Percentiles rank a stretch among this genome's conserved stretches.
phyloP scores from a whole-genome alignment of 1,140 invertebrate genomes.

The Panulirus ornatus region DNA sequence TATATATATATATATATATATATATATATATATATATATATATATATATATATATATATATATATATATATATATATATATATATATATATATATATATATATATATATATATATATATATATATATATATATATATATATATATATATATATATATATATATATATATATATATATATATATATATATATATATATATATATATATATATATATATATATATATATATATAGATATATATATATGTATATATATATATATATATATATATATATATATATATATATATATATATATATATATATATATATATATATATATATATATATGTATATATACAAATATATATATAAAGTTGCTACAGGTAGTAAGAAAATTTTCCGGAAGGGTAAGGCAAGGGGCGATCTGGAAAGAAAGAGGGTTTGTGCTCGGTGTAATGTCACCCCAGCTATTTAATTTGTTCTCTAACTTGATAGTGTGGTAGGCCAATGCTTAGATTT shows the following conservation, averaged over 20 bases:
- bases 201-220: constrained; percentile 20
- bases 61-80: constrained; percentile 32
- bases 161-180: not conserved
- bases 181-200: constrained; percentile 10
- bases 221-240: constrained; percentile 19
- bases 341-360: not conserved
- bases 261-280: too few species aligned
- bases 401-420: too few species aligned
- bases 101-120: not conserved
- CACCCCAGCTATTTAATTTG: too few species aligned
- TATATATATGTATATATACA: constrained; percentile 27
- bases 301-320: constrained; percentile 22
- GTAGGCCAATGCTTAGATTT: too few species aligned
- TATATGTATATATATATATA: not conserved
- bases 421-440: too few species aligned
- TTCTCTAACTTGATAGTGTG: too few species aligned
- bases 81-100: constrained; percentile 11
- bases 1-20: constrained; percentile 12
- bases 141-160: not conserved
- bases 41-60: constrained; percentile 13
- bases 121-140: constrained; percentile 17
- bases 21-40: constrained; percentile 12
- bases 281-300: constrained; percentile 1
- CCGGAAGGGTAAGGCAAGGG: too few species aligned
- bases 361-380: too few species aligned